phyloP scores from a whole-genome alignment of 2,888 invertebrate species.

The Lasioglossum calceatum region DNA sequence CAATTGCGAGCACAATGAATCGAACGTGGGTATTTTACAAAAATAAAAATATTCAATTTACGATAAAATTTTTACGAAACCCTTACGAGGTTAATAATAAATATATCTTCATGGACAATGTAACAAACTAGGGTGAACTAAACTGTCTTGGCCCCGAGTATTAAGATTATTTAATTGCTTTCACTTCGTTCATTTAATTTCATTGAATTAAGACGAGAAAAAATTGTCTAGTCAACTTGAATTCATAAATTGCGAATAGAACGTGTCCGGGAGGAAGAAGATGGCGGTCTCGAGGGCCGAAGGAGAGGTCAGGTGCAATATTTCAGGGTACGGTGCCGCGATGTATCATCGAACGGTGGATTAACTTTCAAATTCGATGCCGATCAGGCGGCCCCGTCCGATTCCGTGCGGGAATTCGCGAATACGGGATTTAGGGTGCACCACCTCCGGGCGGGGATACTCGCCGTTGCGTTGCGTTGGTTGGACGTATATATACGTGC shows the following conservation, averaged over 20 bases:
- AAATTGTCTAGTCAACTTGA: too few relatives aligned
- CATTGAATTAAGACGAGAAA: too few relatives aligned
- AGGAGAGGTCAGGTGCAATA: conserved; percentile 1
- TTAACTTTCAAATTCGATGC: conserved; percentile 54
- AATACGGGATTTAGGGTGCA: conserved; percentile 54
- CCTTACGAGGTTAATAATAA: too few relatives aligned
- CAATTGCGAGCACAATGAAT: too few relatives aligned
- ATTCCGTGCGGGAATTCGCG: conserved; percentile 55
- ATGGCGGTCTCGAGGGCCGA: neutral
- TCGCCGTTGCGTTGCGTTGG: conserved; percentile 34
- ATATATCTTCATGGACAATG: too few relatives aligned
- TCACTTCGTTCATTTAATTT: too few relatives aligned
- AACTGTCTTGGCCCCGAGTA: too few relatives aligned
- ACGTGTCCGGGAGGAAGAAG: neutral
- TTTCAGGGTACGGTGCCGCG: conserved; percentile 20
- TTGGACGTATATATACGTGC: conserved; percentile 43
- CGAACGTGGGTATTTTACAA: too few relatives aligned
- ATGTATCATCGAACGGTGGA: conserved; percentile 32
- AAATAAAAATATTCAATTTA: too few relatives aligned
- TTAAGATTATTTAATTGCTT: too few relatives aligned
- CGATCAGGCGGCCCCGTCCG: conserved; percentile 33
- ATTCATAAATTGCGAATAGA: neutral
- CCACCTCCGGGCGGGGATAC: conserved; percentile 38
- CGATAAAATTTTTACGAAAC: too few relatives aligned
- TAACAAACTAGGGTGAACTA: too few relatives aligned